Conservation (phyloP, 2,888 invertebrate genomes). For the Drosophila seclusa region DNA sequence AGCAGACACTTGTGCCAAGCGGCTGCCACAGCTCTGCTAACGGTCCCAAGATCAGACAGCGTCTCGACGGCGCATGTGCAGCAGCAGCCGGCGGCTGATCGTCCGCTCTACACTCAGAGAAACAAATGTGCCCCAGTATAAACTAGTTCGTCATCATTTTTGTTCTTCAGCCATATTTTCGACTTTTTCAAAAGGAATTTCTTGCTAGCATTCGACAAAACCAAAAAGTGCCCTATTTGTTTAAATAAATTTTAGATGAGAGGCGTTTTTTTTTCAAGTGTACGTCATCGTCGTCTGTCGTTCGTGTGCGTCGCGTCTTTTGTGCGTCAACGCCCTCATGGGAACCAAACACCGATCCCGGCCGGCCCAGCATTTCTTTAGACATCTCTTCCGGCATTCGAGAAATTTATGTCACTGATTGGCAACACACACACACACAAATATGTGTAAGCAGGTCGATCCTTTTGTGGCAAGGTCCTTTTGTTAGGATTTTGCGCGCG, state of each 20-base stretch:
- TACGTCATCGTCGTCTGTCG: constrained; percentile 34
- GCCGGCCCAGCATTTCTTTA: constrained; percentile 40
- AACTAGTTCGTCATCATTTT: not conserved
- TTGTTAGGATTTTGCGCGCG: constrained; percentile 56
- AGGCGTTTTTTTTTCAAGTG: not conserved
- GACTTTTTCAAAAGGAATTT: not conserved
- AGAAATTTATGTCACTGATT: constrained; percentile 78
- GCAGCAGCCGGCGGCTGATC: constrained; percentile 36
- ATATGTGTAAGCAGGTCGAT: constrained; percentile 20
- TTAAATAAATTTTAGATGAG: not conserved
- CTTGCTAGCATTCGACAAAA: not conserved
- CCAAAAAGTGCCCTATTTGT: not conserved
- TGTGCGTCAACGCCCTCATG: constrained; percentile 80
- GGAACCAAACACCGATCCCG: constrained; percentile 62
- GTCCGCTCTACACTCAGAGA: constrained; percentile 6
- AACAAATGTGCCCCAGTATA: not conserved
- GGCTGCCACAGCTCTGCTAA: constrained; percentile 57
- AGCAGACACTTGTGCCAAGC: constrained; percentile 71
- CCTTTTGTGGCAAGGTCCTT: constrained; percentile 57
- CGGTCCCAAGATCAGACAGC: constrained; percentile 32
- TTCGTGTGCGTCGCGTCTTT: constrained; percentile 55
- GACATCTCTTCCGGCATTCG: constrained; percentile 60
- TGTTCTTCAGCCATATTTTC: fast-evolving
- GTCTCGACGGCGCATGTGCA: constrained; percentile 61
- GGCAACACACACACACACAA: constrained; percentile 48